Conservation (phyloP, 30 jellyfish, hydroid and myxozoan species). For the Hydra vulgaris region DNA sequence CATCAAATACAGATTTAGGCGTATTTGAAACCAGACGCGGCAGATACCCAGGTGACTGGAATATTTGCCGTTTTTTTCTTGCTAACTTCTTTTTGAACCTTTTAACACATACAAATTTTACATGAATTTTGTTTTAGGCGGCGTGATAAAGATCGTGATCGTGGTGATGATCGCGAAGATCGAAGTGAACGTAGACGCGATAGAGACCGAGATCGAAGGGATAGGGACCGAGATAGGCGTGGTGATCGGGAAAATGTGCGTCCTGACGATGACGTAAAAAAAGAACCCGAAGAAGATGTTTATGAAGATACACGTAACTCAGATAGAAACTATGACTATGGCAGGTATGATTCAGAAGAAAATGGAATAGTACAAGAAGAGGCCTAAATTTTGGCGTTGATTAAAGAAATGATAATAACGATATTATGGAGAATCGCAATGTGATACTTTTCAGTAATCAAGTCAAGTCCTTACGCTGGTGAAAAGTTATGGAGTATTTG, state of each 20-base stretch:
- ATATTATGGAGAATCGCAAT: background rate
- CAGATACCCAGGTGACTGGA: too few species aligned
- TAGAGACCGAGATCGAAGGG: constrained; percentile 33
- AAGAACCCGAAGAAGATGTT: constrained; percentile 1
- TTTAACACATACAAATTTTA: too few species aligned
- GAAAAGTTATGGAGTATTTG: background rate
- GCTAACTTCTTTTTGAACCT: too few species aligned
- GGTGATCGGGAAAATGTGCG: constrained; percentile 12
- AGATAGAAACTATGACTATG: background rate
- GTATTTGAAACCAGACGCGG: too few species aligned
- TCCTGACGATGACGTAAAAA: constrained; percentile 19
- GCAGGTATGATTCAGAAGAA: background rate
- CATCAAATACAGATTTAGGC: too few species aligned
- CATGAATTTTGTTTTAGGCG: background rate
- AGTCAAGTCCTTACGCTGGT: background rate
- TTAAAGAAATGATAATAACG: background rate
- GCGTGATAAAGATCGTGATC: constrained; percentile 40
- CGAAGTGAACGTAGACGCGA: constrained; percentile 36
- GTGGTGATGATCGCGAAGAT: constrained; percentile 45
- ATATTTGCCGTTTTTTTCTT: too few species aligned
- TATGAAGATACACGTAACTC: constrained; percentile 4
- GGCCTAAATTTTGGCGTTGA: background rate
- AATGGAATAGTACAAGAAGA: background rate
- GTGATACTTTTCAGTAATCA: background rate
- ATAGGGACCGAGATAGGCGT: constrained; percentile 13